Percentiles rank a stretch among this genome's conserved stretches.
Evolutionary conservation across 2,888 invertebrate species (phyloP).

Genomic region (Suillia variegata): DNA sequence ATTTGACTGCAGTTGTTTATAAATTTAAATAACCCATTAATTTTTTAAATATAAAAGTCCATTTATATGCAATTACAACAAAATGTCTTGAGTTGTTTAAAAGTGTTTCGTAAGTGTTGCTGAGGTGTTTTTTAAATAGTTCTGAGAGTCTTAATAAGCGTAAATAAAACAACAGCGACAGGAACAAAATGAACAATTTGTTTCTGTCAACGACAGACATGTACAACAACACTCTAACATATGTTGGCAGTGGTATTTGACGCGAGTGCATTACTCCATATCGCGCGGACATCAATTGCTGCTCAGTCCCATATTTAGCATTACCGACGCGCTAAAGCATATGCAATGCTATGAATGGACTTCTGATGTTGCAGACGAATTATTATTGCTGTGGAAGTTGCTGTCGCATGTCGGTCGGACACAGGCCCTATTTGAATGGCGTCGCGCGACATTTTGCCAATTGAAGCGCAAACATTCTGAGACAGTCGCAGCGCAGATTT

Average conservation of each 20-base stretch:
- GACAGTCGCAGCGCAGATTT: slow-evolving; percentile 24
- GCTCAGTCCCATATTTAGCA: slow-evolving; percentile 20
- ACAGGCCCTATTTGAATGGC: slow-evolving; percentile 10
- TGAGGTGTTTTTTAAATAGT: too few relatives aligned
- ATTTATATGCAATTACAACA: too few relatives aligned
- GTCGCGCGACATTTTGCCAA: slow-evolving; percentile 22
- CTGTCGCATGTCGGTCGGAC: not conserved
- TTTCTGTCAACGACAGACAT: not conserved
- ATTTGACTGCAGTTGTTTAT: too few relatives aligned
- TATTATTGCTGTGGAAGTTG: slow-evolving; percentile 19
- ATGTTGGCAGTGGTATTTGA: not conserved
- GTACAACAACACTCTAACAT: not conserved
- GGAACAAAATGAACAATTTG: not conserved
- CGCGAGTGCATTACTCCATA: not conserved
- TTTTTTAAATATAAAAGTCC: too few relatives aligned
- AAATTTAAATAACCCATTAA: too few relatives aligned
- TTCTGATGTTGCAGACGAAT: too few relatives aligned
- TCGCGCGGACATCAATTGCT: slow-evolving; percentile 16
- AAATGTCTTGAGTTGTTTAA: too few relatives aligned
- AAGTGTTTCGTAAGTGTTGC: too few relatives aligned
- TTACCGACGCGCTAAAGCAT: slow-evolving; percentile 17
- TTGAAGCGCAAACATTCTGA: slow-evolving; percentile 17
- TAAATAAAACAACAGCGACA: too few relatives aligned
- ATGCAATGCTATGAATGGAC: too few relatives aligned
- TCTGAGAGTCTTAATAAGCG: too few relatives aligned